phyloP scores from a whole-genome alignment of 2,113 vertebrate species.

The Prochilodus magdalenae region DNA sequence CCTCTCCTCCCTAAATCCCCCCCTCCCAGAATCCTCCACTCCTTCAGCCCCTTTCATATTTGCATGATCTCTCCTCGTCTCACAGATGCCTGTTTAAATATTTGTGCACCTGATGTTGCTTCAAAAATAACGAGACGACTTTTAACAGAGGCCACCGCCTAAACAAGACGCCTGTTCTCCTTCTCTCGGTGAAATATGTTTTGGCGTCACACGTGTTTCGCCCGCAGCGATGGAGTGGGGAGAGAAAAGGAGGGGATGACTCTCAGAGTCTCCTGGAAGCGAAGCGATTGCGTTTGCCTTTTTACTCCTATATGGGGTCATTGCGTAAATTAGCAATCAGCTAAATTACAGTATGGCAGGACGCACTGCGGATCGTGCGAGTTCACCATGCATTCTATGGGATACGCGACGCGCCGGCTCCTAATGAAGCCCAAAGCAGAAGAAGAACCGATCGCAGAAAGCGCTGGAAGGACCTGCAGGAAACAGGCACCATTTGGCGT shows the following conservation, averaged over 20 bases:
- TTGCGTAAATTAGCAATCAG: slow-evolving; percentile 37
- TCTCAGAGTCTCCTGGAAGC: not conserved
- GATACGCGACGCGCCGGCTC: not conserved
- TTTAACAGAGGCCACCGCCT: slow-evolving; percentile 15
- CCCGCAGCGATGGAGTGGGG: not conserved
- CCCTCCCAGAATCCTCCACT: slow-evolving; percentile 25
- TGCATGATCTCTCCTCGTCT: slow-evolving; percentile 46
- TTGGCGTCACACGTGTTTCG: not conserved
- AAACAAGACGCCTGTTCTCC: not conserved
- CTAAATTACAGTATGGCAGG: slow-evolving; percentile 41
- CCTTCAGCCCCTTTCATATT: slow-evolving; percentile 39
- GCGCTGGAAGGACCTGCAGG: slow-evolving; percentile 54
- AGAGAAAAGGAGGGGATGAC: not conserved
- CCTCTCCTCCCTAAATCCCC: slow-evolving; percentile 36
- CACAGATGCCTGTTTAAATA: slow-evolving; percentile 52
- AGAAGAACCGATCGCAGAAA: slow-evolving; percentile 37
- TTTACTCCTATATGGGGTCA: slow-evolving; percentile 37
- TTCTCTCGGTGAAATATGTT: not conserved
- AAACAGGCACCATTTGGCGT: slow-evolving; percentile 60
- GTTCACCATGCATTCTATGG: not conserved
- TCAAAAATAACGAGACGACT: slow-evolving; percentile 34
- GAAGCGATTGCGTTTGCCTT: slow-evolving; percentile 4
- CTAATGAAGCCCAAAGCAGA: slow-evolving; percentile 31
- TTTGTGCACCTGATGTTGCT: slow-evolving; percentile 49
- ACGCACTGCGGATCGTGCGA: not conserved